A percentile compares a stretch with the other conserved stretches of the same genome.
These are phyloP conservation scores for Promerops cafer DNA, from an alignment of 2,113 vertebrate genomes.

Conservation along the genomic window DNA sequence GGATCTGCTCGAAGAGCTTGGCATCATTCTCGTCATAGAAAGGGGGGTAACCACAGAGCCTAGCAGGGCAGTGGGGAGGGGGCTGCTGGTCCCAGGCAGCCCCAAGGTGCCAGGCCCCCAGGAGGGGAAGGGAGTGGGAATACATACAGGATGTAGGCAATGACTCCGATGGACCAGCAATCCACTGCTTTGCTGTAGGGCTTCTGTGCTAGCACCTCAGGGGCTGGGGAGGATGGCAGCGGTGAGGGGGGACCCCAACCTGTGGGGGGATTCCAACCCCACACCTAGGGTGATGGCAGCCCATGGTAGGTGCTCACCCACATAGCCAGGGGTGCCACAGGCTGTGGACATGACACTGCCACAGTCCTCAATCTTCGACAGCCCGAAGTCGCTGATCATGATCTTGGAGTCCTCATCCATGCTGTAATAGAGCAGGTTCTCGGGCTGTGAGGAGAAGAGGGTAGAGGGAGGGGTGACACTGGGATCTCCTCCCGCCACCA, in stretches of 20 bases:
- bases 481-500: accelerated
- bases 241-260: neutral
- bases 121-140: neutral
- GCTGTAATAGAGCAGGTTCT: constrained; percentile 96
- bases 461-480: neutral
- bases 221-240: constrained; percentile 71
- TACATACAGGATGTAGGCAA: constrained; percentile 93
- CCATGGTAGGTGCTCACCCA: constrained; percentile 70
- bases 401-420: constrained; percentile 97
- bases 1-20: constrained; percentile 96
- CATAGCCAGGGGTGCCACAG: constrained; percentile 94
- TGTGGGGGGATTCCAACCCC: neutral
- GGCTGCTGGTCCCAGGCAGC: neutral
- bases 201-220: constrained; percentile 95
- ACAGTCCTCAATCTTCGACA: constrained; percentile 92
- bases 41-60: constrained; percentile 94
- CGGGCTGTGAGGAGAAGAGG: constrained; percentile 74
- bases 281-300: neutral
- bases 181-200: constrained; percentile 98
- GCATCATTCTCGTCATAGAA: constrained; percentile 97
- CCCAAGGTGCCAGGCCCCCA: accelerated
- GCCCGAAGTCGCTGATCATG: constrained; percentile 97
- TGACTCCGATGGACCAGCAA: constrained; percentile 98
- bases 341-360: constrained; percentile 95
- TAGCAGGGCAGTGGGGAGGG: neutral